Evolutionary conservation across 2,888 invertebrate species (phyloP).

Genomic region (Mystacides longicornis): DNA sequence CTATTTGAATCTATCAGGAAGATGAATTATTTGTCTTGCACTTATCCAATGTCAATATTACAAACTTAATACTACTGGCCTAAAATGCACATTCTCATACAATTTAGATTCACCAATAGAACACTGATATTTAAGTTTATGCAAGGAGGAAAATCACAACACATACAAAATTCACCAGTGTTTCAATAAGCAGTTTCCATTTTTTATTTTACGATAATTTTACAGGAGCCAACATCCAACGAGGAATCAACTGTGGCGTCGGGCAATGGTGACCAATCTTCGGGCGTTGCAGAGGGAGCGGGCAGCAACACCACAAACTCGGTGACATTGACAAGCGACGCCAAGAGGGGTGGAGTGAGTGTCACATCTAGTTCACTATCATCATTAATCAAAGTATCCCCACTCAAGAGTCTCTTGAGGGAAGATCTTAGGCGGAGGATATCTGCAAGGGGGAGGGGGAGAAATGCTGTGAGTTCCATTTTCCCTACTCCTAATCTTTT

Average conservation of each 20-base stretch:
- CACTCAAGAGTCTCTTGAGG: conserved; percentile 73
- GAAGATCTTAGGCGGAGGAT: conserved; percentile 79
- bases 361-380: conserved; percentile 65
- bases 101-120: too few relatives aligned
- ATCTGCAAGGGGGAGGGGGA: conserved; percentile 58
- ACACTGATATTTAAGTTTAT: too few relatives aligned
- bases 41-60: too few relatives aligned
- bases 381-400: conserved; percentile 75
- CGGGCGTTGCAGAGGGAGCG: conserved; percentile 28
- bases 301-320: conserved; percentile 32
- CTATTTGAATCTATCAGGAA: too few relatives aligned
- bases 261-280: conserved; percentile 37
- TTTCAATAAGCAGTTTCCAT: too few relatives aligned
- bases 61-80: too few relatives aligned
- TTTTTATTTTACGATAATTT: neutral
- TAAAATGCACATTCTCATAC: too few relatives aligned
- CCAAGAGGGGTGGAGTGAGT: conserved; percentile 39
- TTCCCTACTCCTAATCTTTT: neutral
- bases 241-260: conserved; percentile 26
- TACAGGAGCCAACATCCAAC: conserved; percentile 28
- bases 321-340: conserved; percentile 33
- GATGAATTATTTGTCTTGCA: too few relatives aligned
- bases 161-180: too few relatives aligned
- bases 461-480: conserved; percentile 33
- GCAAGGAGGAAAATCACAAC: too few relatives aligned